Evolutionary conservation across 2,797 vertebrate genomes (phyloP), one percentile per base, ranked within the genome.

Genomic region (Lindbergichthys nudifrons): DNA sequence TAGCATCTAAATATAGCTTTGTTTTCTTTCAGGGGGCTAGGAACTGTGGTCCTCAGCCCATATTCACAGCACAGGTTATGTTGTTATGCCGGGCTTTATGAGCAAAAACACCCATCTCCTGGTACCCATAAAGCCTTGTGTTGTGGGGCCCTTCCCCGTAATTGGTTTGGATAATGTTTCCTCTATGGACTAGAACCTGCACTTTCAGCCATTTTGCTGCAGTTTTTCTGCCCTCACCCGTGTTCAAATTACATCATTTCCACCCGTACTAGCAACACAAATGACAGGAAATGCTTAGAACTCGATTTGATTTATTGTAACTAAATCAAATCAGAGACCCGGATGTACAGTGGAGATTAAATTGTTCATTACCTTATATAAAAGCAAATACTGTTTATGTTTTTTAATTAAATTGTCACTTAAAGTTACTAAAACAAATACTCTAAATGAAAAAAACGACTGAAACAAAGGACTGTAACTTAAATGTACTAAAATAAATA

Each of bases 151-250:
- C 70, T 82, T 83, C 74, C 48, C 66, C 26, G 62, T 74, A 82
- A 81, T 78, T 86, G 80, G 62, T 86, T 79, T 70, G 68, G 78
- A 69, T 82, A 77, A 79, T 75, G 75, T 62, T 74, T 54, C 68
- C 70, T 45, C 70, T 46, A 21, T 36, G 32, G 68, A 65, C 67
- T 69, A 47, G 64, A 68, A 74, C 32, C 66, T 70, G 42, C 67
- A 46, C 53, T 71, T 82, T 75, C 61, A 76, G 73, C 69, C 52
- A 26, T 79, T 76, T 65, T 32, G n/a, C 52, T 26, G 60, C 65
- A 54, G 60, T 50, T 79, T 30, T 54, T 65, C 51, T 58, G 60
- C 32, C 19, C 48, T 60, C 62, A 60, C 68, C 45, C 23, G 47
- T 18, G 41, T 59, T 64, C 26, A 45, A 51, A 70, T 69, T 5